A percentile compares a stretch with the other conserved stretches of the same genome.
phyloP scores from a whole-genome alignment of 37 sponge, comb jelly and placozoan species.

The Axinella damicornis region DNA sequence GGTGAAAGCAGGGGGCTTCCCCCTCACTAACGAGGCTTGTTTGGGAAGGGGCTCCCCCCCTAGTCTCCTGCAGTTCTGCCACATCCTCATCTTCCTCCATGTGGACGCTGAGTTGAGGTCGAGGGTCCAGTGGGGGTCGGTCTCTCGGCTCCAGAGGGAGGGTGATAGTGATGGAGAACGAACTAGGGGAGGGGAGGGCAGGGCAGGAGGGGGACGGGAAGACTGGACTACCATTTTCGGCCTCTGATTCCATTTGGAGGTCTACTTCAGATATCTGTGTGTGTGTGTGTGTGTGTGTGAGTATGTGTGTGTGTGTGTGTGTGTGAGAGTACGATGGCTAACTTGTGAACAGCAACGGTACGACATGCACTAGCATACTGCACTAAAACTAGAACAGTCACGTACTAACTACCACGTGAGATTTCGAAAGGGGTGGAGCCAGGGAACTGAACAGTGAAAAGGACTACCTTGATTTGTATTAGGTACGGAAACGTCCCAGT shows the following conservation, averaged over 20 bases:
- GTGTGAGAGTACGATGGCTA: slow-evolving; percentile 31
- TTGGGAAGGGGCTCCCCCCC: too few relatives aligned
- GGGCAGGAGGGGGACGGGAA: slow-evolving; percentile 6
- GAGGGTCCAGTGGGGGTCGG: background rate
- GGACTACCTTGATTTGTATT: too few relatives aligned
- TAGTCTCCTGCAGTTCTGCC: too few relatives aligned
- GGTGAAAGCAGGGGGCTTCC: background rate
- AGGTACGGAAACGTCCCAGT: too few relatives aligned
- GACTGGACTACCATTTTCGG: background rate
- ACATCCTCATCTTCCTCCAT: too few relatives aligned
- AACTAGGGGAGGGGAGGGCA: background rate
- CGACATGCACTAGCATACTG: background rate
- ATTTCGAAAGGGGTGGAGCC: too few relatives aligned
- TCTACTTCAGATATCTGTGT: background rate
- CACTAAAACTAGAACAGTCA: background rate
- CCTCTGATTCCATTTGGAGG: background rate
- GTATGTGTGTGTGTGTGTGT: slow-evolving; percentile 41
- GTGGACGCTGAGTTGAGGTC: too few relatives aligned
- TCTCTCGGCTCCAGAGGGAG: background rate
- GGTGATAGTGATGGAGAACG: background rate
- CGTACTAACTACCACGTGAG: too few relatives aligned
- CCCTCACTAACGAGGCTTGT: slow-evolving; percentile 8
- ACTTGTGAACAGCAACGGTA: background rate
- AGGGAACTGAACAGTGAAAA: too few relatives aligned
- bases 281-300: slow-evolving; percentile 30